Evolutionary conservation across 2,888 invertebrate genomes (phyloP).

Genomic region (Troilus luridus): DNA sequence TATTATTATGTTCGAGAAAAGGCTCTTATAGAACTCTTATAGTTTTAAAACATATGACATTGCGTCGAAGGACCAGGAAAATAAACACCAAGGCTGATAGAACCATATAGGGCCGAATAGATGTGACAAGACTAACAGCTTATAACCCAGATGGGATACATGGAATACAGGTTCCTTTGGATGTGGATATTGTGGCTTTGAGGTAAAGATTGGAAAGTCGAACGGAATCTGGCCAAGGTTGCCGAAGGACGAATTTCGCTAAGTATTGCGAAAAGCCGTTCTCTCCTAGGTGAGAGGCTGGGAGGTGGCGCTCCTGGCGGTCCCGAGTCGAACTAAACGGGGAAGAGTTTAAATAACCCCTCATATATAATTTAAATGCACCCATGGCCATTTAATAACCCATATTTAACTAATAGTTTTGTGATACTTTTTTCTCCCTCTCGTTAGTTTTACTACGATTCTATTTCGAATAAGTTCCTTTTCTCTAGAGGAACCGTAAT

Average conservation of each 20-base stretch:
- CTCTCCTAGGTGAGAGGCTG: conserved; percentile 33
- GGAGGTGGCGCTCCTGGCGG: conserved; percentile 19
- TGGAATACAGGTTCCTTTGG: background rate
- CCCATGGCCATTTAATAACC: conserved; percentile 45
- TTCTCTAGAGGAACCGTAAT: background rate
- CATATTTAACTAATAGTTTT: conserved; percentile 30
- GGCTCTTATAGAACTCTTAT: background rate
- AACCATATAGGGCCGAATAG: background rate
- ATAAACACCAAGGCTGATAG: background rate
- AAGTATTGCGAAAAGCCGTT: conserved; percentile 41
- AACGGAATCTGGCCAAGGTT: conserved; percentile 49
- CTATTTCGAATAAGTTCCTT: background rate
- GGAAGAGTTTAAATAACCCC: conserved; percentile 53
- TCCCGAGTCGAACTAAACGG: background rate
- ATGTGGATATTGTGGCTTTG: conserved; percentile 18
- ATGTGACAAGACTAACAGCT: background rate
- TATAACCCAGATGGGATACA: background rate
- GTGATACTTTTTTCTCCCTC: background rate
- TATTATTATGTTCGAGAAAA: no score
- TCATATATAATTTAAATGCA: conserved; percentile 51
- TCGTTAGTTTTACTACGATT: background rate
- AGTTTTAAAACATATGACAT: background rate
- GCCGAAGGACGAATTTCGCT: conserved; percentile 54
- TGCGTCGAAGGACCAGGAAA: background rate
- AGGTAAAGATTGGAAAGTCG: conserved; percentile 54